Evolutionary conservation across 2,888 invertebrate species (phyloP).

Genomic region (Microctonus aethiopoides): DNA sequence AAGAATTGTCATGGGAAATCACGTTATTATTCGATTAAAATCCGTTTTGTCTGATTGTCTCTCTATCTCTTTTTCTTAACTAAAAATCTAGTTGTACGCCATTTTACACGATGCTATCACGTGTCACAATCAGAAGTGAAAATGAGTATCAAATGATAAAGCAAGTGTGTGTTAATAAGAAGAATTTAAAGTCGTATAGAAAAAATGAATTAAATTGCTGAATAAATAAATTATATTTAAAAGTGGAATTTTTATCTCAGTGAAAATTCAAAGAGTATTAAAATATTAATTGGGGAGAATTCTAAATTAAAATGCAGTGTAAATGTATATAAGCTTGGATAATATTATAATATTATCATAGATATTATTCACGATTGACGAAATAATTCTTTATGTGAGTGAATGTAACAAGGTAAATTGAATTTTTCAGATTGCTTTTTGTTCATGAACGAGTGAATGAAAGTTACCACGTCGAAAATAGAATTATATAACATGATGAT

Average conservation of each 20-base stretch:
- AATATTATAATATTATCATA: background rate
- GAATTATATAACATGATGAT: background rate
- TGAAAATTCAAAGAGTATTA: no score
- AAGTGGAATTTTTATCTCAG: no score
- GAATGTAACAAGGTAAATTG: background rate
- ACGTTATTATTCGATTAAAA: conserved; percentile 42
- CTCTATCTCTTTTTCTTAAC: background rate
- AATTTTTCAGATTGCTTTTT: conserved; percentile 17
- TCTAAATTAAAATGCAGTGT: background rate
- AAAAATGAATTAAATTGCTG: no score
- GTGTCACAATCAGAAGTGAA: background rate
- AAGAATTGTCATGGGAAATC: conserved; percentile 33
- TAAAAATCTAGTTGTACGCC: background rate
- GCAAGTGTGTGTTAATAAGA: background rate
- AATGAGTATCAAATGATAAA: background rate
- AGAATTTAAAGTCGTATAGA: background rate
- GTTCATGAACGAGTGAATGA: background rate
- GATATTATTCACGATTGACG: background rate
- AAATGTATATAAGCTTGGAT: background rate
- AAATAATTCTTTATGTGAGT: background rate
- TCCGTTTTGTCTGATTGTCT: conserved; percentile 31
- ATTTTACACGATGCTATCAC: background rate
- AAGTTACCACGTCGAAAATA: background rate
- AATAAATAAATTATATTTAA: no score
- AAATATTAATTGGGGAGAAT: no score